Evolutionary conservation across 2,113 vertebrate genomes (phyloP), one percentile per base, ranked within the genome.

Genomic region (Anas platyrhynchos): DNA sequence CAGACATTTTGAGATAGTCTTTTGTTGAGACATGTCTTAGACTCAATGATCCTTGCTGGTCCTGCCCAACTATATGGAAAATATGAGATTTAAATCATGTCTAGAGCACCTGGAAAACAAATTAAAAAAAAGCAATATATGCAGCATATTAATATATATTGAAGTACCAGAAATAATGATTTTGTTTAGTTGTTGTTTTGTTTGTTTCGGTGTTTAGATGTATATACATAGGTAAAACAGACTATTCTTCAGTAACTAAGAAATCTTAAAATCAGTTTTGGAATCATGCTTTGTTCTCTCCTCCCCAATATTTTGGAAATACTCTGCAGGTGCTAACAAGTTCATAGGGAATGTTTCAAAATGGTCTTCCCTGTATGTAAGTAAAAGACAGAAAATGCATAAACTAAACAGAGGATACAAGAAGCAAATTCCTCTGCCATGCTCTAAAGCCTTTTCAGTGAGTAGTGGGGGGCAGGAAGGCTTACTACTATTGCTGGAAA

Each of bases 341-440:
- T 50, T 65, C 46, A n/a, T 11, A 25, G 15, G 31, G 79, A 72
- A 7, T 3, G 31, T 34, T 58, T 44, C 3, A 67, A 72, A 55
- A 27, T 44, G 0, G 0, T 34, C 7, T 36, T 81, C 22, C 3
- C 2, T 59, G 1, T 23, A 56, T 22, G 3, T 58, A 3, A 72
- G 7, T 26, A 67, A 6, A 71, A 79, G 14, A 4, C 34, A 46
- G 1, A 1, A 1, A 16, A 31, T 11, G 9, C 9, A n/a, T 27
- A 75, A 74, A 66, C 14, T 31, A 27, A 66, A 65, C 7, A 41
- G 16, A 29, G 25, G 55, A 29, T 29, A 43, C 13, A 25, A 52
- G 52, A 87, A 77, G 5, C 3, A 20, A 44, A 34, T 10, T 12
- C 15, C 2, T 61, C 84, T 78, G 25, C 0, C 1, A 5, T 52